Evolutionary conservation across 1,140 invertebrate genomes (phyloP), one percentile per base, ranked within the genome.

Genomic region (Drosophila simulans): DNA sequence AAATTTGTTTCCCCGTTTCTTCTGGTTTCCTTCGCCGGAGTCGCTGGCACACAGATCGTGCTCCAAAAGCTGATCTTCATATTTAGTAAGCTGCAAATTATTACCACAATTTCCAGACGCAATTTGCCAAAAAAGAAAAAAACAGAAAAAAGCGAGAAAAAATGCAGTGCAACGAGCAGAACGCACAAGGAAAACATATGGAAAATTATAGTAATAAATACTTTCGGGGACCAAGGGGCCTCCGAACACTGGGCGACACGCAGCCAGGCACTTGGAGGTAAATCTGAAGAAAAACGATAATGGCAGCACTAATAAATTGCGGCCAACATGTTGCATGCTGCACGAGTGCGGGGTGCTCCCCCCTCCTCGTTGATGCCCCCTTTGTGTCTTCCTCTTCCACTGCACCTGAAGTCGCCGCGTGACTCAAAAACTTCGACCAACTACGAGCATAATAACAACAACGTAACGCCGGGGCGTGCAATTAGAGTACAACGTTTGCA

Each of bases 161-260:
- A 70, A 70, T 70, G 20, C 64, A 65, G 64, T 53, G 56, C 64
- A 78, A 78, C 65, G 58, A 78, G 65, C 74, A 77, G 74, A 86
- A 86, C 82, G 81, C 82, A 86, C 83, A 79, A 66, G 80, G 72
- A 88, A 88, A 88, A 89, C 84, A 89, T 89, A 89, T 89, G 84
- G 84, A 89, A 89, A 89, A 89, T 89, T 89, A 89, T 89, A 89
- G 77, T 89, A 89, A 89, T 89, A 89, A 89, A 89, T 89, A 89
- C 81, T 88, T 76, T 57, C 54, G 56, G 42, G 40, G 35, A 42
- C 55, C 52, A 22, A 42, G 10, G 55, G 45, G 42, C 34, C 43
- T 43, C 8, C 48, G 49, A 66, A 46, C 58, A 39, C 43, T 69
- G 65, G 75, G 71, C 74, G 75, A 66, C 70, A 80, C 77, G 69